Conservation (phyloP, 2,888 invertebrate species). For the Dynastes tityus region DNA sequence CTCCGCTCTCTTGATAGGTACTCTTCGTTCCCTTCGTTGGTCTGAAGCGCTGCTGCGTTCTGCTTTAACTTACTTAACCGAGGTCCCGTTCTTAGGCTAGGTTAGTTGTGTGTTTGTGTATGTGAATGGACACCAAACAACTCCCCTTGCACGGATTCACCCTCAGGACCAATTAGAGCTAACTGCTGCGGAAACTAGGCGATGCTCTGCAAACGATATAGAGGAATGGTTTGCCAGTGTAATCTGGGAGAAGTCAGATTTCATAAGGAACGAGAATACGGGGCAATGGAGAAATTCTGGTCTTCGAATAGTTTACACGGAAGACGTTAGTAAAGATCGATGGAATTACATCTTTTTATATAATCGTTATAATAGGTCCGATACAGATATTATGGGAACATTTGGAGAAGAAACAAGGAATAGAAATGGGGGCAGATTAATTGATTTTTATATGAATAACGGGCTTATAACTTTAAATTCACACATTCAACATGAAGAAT, state of each 20-base stretch:
- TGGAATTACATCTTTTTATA: too few species aligned
- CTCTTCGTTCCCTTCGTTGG: slow-evolving; percentile 2
- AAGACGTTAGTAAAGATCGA: too few species aligned
- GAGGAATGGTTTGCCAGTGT: not conserved
- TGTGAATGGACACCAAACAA: slow-evolving; percentile 37
- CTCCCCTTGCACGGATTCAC: slow-evolving; percentile 26
- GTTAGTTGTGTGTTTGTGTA: slow-evolving; percentile 3
- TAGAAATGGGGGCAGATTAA: too few species aligned
- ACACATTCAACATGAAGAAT: too few species aligned
- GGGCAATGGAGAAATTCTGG: too few species aligned
- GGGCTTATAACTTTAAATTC: too few species aligned
- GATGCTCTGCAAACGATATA: not conserved
- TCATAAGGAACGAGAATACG: not conserved
- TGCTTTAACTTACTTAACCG: slow-evolving; percentile 34
- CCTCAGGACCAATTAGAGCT: slow-evolving; percentile 32
- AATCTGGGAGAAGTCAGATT: not conserved
- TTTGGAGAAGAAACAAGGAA: too few species aligned
- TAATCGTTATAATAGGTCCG: too few species aligned
- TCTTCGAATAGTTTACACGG: too few species aligned
- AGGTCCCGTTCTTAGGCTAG: slow-evolving; percentile 16
- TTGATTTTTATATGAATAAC: too few species aligned
- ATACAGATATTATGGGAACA: too few species aligned
- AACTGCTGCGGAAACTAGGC: not conserved
- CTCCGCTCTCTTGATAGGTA: not conserved
- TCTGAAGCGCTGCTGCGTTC: not conserved